Percentiles rank a stretch among this genome's conserved stretches.
phyloP scores from a whole-genome alignment of 2,797 vertebrate species.

The Enteromius viviparus region DNA sequence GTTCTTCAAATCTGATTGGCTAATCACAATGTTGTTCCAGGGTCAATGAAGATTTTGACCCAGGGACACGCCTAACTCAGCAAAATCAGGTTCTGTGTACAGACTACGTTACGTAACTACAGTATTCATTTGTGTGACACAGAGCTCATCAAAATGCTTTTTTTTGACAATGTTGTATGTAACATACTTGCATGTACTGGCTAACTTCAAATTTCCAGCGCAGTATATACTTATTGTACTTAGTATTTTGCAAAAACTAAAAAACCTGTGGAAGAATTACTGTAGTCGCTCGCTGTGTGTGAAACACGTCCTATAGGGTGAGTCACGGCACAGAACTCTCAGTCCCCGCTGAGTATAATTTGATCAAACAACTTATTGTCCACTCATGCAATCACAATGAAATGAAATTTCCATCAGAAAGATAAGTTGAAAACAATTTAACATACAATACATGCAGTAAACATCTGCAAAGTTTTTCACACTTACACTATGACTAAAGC shows the following conservation, averaged over 20 bases:
- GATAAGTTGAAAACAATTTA: conserved; percentile 7
- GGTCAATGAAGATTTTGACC: too few relatives aligned
- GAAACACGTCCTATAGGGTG: not conserved
- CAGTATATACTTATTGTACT: not conserved
- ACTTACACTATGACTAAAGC: not conserved
- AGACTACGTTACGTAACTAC: not conserved
- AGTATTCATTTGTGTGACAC: not conserved
- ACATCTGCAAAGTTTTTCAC: not conserved
- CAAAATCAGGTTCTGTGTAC: too few relatives aligned
- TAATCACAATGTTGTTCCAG: too few relatives aligned
- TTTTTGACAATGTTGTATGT: not conserved
- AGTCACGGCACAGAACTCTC: conserved; percentile 6
- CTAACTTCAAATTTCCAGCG: not conserved
- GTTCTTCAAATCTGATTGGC: too few relatives aligned
- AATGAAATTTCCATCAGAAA: not conserved
- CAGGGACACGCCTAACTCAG: too few relatives aligned
- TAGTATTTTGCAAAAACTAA: not conserved
- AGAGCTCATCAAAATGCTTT: not conserved
- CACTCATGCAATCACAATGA: conserved; percentile 21
- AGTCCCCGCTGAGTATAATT: conserved; percentile 9
- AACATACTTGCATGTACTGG: not conserved
- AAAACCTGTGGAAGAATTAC: not conserved
- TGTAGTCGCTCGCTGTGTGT: not conserved
- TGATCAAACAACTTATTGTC: conserved; percentile 13
- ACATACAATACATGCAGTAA: not conserved